Percentiles rank a stretch among this genome's conserved stretches.
Evolutionary conservation across 2,888 invertebrate species (phyloP).

Genomic region (Cantharis flavilabris): DNA sequence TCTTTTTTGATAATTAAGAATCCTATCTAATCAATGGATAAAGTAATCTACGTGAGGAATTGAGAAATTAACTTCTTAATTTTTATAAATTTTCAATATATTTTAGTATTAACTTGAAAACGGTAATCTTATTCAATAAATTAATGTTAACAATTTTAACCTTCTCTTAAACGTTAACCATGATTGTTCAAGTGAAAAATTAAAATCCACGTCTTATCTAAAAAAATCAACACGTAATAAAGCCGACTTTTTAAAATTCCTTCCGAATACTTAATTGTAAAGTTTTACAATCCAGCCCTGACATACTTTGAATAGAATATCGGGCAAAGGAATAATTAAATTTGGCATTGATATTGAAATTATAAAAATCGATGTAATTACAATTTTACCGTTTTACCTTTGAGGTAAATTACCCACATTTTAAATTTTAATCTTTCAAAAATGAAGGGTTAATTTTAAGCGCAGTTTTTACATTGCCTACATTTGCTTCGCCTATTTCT

Average conservation of each 20-base stretch:
- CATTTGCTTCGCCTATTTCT: neutral
- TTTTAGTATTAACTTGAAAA: neutral
- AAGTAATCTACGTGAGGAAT: neutral
- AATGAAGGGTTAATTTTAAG: no score
- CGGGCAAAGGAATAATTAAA: neutral
- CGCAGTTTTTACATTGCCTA: no score
- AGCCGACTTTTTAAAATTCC: neutral
- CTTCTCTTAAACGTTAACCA: neutral
- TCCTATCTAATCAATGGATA: neutral
- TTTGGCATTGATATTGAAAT: neutral
- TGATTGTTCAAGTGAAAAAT: neutral
- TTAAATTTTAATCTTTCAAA: neutral
- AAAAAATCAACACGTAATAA: neutral
- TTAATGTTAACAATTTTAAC: neutral
- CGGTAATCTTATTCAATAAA: neutral
- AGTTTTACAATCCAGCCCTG: neutral
- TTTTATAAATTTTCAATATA: neutral
- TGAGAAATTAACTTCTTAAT: neutral
- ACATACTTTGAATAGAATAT: neutral
- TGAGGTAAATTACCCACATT: neutral
- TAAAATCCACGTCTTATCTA: neutral
- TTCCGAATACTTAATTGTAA: neutral
- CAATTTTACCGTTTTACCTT: neutral
- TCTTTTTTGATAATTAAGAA: neutral
- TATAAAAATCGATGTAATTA: neutral